Conservation (phyloP, 2,888 invertebrate species). For the Leucozona laternaria region DNA sequence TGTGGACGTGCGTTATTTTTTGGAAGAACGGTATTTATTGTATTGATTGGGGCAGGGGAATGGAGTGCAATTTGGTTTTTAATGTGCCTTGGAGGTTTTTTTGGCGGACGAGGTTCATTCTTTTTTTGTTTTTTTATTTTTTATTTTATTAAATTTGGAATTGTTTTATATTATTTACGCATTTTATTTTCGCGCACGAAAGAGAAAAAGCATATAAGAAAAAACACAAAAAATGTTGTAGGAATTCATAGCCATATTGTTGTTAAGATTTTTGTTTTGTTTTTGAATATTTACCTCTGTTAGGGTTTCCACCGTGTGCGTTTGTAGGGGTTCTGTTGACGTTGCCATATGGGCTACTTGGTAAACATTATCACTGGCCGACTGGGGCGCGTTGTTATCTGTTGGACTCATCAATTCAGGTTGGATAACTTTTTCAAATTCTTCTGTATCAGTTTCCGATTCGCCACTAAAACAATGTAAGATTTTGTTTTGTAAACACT, state of each 20-base stretch:
- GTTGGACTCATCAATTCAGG: slow-evolving; percentile 84
- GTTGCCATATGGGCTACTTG: slow-evolving; percentile 77
- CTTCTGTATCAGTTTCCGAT: slow-evolving; percentile 92
- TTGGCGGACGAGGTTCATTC: slow-evolving; percentile 80
- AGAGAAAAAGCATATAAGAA: slow-evolving; percentile 70
- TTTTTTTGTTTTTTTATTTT: not conserved
- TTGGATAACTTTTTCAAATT: slow-evolving; percentile 89
- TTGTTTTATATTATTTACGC: slow-evolving; percentile 30
- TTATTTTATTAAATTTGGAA: slow-evolving; percentile 35
- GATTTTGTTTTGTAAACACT: not conserved
- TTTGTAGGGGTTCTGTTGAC: slow-evolving; percentile 79
- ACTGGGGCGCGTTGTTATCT: slow-evolving; percentile 67
- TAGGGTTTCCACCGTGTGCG: slow-evolving; percentile 81
- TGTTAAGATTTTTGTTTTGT: slow-evolving; percentile 20
- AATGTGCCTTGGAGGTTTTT: slow-evolving; percentile 83
- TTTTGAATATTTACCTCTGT: slow-evolving; percentile 80
- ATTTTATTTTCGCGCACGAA: slow-evolving; percentile 46
- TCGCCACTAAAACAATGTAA: slow-evolving; percentile 85
- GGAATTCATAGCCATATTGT: slow-evolving; percentile 38
- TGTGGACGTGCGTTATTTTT: slow-evolving; percentile 45
- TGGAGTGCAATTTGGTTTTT: slow-evolving; percentile 68
- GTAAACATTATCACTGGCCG: slow-evolving; percentile 77
- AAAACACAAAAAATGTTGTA: slow-evolving; percentile 50
- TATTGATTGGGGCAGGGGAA: slow-evolving; percentile 42
- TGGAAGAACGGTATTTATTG: slow-evolving; percentile 30